A percentile compares a stretch with the other conserved stretches of the same genome.
phyloP scores from a whole-genome alignment of 2,113 vertebrate genomes.

The Sciurus niger region DNA sequence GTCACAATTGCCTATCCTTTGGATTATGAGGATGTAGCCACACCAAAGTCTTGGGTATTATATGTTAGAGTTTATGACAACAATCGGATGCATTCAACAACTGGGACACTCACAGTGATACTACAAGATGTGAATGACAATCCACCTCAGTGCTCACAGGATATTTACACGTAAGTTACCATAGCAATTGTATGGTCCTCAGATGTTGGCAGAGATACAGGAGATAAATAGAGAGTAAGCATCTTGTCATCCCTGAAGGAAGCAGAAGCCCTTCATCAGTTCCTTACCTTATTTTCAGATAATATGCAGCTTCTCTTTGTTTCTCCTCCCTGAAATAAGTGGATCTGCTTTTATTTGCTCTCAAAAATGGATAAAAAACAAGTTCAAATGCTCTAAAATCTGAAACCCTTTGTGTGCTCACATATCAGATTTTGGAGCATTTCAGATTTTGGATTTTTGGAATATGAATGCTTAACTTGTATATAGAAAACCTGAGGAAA shows the following conservation, averaged over 20 bases:
- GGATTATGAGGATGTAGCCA: slow-evolving; percentile 51
- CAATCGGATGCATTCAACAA: slow-evolving; percentile 54
- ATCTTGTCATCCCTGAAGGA: not conserved
- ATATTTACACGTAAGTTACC: slow-evolving; percentile 71
- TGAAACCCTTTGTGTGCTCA: not conserved
- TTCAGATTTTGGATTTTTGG: not conserved
- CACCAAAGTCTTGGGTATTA: slow-evolving; percentile 43
- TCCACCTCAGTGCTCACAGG: slow-evolving; percentile 32
- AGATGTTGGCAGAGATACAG: not conserved
- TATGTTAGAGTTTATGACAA: slow-evolving; percentile 72
- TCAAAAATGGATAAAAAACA: not conserved
- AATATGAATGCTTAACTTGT: not conserved
- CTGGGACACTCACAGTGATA: slow-evolving; percentile 4
- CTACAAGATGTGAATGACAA: slow-evolving; percentile 76
- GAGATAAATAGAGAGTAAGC: not conserved
- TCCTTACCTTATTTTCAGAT: not conserved
- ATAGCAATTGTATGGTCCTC: not conserved
- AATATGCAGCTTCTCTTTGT: not conserved
- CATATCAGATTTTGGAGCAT: not conserved
- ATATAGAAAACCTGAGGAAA: not conserved
- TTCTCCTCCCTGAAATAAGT: not conserved
- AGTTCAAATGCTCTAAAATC: not conserved
- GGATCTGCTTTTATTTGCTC: not conserved
- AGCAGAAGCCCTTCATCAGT: not conserved
- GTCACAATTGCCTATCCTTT: slow-evolving; percentile 65